Conservation (phyloP, 2,888 invertebrate species). For the Noctua pronuba region DNA sequence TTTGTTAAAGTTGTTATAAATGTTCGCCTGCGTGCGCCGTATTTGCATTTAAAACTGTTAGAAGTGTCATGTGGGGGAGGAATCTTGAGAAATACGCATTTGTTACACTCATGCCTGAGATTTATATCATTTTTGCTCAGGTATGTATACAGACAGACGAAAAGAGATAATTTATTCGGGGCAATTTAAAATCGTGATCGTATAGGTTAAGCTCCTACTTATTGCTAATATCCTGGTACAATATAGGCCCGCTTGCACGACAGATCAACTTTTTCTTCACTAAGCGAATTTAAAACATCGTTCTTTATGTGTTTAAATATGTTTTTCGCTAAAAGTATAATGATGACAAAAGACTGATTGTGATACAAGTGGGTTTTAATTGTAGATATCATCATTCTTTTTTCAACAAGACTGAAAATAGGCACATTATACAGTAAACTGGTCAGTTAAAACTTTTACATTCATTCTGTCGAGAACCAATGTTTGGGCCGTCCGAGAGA, state of each 20-base stretch:
- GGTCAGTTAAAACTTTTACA: background rate
- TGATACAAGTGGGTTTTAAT: background rate
- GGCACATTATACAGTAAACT: background rate
- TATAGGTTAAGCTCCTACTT: background rate
- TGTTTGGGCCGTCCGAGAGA: slow-evolving; percentile 4
- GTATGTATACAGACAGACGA: background rate
- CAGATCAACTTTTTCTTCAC: background rate
- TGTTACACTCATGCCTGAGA: background rate
- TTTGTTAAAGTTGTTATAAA: background rate
- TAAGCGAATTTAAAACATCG: background rate
- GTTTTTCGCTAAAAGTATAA: background rate
- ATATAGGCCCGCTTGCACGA: background rate
- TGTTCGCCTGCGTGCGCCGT: background rate
- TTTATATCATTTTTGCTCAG: background rate
- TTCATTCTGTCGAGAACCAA: slow-evolving; percentile 36
- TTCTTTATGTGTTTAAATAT: background rate
- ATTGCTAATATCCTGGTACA: background rate
- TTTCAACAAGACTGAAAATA: background rate
- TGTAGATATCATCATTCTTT: background rate
- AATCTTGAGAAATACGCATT: slow-evolving; percentile 6
- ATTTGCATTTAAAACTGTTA: slow-evolving; percentile 15
- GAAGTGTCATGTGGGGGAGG: background rate
- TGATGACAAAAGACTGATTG: background rate
- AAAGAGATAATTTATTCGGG: background rate
- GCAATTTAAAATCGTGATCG: background rate